These are phyloP conservation scores for Chrysotoxum bicinctum DNA, from an alignment of 2,888 invertebrate species.

Conservation along the genomic window DNA sequence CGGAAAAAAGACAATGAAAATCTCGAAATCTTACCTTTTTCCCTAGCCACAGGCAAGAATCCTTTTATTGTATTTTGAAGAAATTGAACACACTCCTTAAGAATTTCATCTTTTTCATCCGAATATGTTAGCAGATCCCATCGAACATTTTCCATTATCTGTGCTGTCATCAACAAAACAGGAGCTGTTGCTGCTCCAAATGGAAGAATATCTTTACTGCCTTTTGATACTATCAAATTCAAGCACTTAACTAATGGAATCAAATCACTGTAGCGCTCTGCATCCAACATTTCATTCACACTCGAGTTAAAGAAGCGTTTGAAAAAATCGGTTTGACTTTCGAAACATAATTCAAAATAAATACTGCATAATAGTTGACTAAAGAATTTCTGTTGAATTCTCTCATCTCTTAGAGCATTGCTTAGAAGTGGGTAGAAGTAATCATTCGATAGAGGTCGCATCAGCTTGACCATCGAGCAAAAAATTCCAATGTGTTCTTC, in stretches of 20 bases:
- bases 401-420: conserved; percentile 69
- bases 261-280: conserved; percentile 63
- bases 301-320: conserved; percentile 76
- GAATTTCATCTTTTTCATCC: conserved; percentile 75
- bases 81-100: conserved; percentile 75
- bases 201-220: conserved; percentile 71
- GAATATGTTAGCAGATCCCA: conserved; percentile 78
- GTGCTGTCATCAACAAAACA: conserved; percentile 76
- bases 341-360: conserved; percentile 74
- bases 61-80: conserved; percentile 75
- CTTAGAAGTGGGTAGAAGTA: conserved; percentile 74
- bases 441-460: conserved; percentile 74
- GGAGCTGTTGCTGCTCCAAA: conserved; percentile 77
- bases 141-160: conserved; percentile 77
- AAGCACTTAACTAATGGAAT: conserved; percentile 75
- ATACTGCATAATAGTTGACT: conserved; percentile 75
- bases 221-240: conserved; percentile 74
- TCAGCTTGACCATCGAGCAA: conserved; percentile 72
- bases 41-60: conserved; percentile 76
- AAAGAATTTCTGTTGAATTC: conserved; percentile 74
- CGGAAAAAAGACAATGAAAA: too few relatives aligned
- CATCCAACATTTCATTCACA: conserved; percentile 75
- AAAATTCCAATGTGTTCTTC: conserved; percentile 74
- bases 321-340: conserved; percentile 76
- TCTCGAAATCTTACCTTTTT: conserved; percentile 75